A percentile compares a stretch with the other conserved stretches of the same genome.
Conservation (phyloP, 2,888 invertebrate genomes). For the Ectemnius lituratus region DNA sequence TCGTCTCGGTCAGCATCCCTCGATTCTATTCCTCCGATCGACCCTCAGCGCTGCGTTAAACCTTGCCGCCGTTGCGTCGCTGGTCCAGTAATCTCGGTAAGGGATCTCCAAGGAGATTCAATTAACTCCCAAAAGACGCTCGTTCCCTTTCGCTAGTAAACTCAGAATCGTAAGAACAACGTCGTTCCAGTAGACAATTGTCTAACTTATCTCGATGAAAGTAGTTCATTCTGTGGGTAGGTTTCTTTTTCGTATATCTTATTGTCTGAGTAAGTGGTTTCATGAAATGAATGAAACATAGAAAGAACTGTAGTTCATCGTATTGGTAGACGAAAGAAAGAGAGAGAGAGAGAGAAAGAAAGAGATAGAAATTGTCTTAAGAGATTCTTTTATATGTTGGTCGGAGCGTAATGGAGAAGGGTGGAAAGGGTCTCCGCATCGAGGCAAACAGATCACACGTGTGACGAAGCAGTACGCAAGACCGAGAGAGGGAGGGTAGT, state of each 20-base stretch:
- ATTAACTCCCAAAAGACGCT: conserved; percentile 5
- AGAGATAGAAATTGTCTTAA: neutral
- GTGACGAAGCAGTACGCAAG: too few relatives aligned
- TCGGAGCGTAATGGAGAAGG: neutral
- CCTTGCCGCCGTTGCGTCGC: conserved; percentile 6
- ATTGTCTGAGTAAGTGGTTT: too few relatives aligned
- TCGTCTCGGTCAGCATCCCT: conserved; percentile 8
- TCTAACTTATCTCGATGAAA: too few relatives aligned
- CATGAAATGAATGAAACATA: neutral
- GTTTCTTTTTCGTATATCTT: too few relatives aligned
- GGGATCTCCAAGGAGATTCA: conserved; percentile 1
- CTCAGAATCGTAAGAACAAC: too few relatives aligned
- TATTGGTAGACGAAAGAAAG: neutral
- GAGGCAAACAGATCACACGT: too few relatives aligned
- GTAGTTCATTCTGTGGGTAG: too few relatives aligned
- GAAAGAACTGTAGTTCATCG: neutral
- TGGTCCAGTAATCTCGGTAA: neutral
- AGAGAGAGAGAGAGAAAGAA: conserved; percentile 4
- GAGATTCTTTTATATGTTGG: too few relatives aligned
- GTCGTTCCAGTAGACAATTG: too few relatives aligned
- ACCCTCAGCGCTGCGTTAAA: conserved; percentile 1
- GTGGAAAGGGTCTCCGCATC: conserved; percentile 2
- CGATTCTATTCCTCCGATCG: conserved; percentile 1
- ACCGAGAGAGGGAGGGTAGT: neutral
- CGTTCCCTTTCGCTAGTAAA: too few relatives aligned